Percentiles rank a stretch among this genome's conserved stretches.
Evolutionary conservation across 1,140 invertebrate species (phyloP).

Genomic region (Globodera rostochiensis): DNA sequence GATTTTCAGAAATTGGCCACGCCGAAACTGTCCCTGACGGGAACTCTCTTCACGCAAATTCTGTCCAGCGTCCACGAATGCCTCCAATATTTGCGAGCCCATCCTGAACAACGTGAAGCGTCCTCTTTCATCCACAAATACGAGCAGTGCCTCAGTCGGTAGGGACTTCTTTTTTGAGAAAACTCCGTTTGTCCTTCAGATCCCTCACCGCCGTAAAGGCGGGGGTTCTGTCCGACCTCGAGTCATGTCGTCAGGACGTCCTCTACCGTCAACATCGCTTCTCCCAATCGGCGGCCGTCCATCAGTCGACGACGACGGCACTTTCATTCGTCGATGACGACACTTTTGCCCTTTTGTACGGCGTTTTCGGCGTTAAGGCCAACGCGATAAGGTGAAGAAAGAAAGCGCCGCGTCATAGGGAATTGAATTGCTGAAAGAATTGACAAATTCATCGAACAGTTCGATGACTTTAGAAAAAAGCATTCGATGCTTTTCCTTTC

Average conservation of each 20-base stretch:
- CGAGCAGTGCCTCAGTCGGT: conserved; percentile 63
- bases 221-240: conserved; percentile 55
- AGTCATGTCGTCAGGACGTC: conserved; percentile 56
- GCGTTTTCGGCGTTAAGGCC: conserved; percentile 62
- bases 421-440: neutral
- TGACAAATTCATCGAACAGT: neutral
- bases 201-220: conserved; percentile 63
- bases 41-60: conserved; percentile 62
- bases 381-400: conserved; percentile 52
- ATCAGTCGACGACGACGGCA: neutral
- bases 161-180: conserved; percentile 25
- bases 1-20: conserved; percentile 52
- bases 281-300: neutral
- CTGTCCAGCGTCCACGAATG: conserved; percentile 63
- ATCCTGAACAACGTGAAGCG: conserved; percentile 59
- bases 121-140: conserved; percentile 58
- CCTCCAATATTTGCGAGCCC: conserved; percentile 51
- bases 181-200: conserved; percentile 41
- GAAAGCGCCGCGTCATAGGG: neutral
- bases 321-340: conserved; percentile 55
- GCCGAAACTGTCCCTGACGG: conserved; percentile 56
- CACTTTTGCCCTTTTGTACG: conserved; percentile 60
- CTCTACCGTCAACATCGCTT: conserved; percentile 45
- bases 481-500: conserved; percentile 10
- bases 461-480: neutral